These are phyloP conservation scores for Rhinoderma darwinii DNA, from an alignment of 2,113 vertebrate genomes.

Conservation along the genomic window DNA sequence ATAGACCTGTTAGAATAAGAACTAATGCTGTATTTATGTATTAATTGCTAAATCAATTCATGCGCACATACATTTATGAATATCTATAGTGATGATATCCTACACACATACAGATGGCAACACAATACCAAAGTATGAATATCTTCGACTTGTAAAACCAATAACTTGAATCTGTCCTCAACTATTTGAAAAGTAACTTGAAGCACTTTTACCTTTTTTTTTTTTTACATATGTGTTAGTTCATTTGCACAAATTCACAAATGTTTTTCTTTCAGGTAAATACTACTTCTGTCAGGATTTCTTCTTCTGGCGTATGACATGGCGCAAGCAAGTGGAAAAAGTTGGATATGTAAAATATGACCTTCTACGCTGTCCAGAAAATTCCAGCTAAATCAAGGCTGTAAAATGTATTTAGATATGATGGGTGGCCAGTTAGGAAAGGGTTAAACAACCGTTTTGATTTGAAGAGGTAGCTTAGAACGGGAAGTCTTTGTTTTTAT, in stretches of 20 bases:
- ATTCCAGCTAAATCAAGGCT: slow-evolving; percentile 58
- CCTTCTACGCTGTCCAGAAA: slow-evolving; percentile 76
- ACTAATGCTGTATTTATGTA: too few species aligned
- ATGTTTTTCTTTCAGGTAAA: slow-evolving; percentile 68
- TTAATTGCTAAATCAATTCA: too few species aligned
- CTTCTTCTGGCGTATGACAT: slow-evolving; percentile 85
- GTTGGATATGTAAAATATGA: slow-evolving; percentile 83
- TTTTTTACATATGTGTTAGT: not conserved
- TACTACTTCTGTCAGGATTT: slow-evolving; percentile 79
- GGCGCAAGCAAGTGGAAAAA: slow-evolving; percentile 73
- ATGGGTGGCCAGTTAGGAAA: not conserved
- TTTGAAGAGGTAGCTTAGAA: not conserved
- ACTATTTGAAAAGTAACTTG: not conserved
- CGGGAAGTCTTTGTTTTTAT: not conserved
- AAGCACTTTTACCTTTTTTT: not conserved
- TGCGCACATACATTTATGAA: too few species aligned
- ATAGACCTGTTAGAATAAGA: too few species aligned
- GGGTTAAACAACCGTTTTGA: not conserved
- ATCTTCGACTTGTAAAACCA: too few species aligned
- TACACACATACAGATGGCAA: not conserved
- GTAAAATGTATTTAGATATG: slow-evolving; percentile 54
- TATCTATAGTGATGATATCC: too few species aligned
- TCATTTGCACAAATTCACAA: not conserved
- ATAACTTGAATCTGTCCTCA: too few species aligned
- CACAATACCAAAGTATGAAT: too few species aligned